Evolutionary conservation across 2,113 vertebrate genomes (phyloP).

Genomic region (Gopherus evgoodei): DNA sequence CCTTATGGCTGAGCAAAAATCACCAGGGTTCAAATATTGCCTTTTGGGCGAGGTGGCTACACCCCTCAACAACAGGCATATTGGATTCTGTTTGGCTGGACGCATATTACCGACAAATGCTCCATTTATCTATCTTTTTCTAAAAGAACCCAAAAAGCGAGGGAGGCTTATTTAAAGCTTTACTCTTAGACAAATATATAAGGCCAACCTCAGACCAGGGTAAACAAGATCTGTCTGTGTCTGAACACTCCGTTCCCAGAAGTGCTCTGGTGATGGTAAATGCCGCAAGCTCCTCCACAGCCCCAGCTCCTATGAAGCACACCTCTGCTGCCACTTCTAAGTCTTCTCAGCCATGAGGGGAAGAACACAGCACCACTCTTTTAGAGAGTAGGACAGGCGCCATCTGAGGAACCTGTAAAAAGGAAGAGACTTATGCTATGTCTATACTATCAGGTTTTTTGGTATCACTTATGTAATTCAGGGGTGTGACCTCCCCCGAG

Average conservation of each 20-base stretch:
- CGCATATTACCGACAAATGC: too few species aligned
- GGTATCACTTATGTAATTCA: too few species aligned
- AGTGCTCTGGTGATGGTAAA: neutral
- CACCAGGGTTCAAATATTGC: neutral
- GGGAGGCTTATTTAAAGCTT: neutral
- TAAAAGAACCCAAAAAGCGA: neutral
- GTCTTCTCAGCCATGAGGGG: neutral
- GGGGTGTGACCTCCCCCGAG: too few species aligned
- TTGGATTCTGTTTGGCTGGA: neutral
- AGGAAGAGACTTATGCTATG: neutral
- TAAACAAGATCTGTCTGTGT: too few species aligned
- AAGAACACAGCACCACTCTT: neutral
- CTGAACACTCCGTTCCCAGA: neutral
- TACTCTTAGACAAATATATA: neutral
- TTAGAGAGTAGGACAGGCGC: neutral
- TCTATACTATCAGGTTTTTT: too few species aligned
- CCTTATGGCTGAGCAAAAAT: neutral
- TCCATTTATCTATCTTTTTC: neutral
- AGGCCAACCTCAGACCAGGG: neutral
- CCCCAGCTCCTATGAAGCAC: fast-evolving
- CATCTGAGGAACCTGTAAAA: neutral
- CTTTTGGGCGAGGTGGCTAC: fast-evolving
- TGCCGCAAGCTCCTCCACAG: fast-evolving
- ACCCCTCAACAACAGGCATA: fast-evolving
- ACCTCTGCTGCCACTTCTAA: neutral